phyloP scores from a whole-genome alignment of 2,113 vertebrate genomes.

The Marmota flaviventris region DNA sequence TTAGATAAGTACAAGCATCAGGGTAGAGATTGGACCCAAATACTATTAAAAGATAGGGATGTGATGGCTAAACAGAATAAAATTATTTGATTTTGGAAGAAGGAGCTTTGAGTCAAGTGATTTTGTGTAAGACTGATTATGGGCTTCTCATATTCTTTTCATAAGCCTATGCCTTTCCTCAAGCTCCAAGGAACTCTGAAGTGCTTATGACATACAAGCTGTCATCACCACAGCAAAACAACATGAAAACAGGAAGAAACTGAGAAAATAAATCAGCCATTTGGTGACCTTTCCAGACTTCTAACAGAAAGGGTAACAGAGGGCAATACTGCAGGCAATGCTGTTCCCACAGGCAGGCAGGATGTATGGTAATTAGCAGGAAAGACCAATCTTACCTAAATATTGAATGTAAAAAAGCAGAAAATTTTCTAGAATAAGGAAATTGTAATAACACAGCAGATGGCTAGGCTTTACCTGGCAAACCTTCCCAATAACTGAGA shows the following conservation, averaged over 20 bases:
- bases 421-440: not conserved
- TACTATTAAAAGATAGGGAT: not conserved
- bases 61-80: not conserved
- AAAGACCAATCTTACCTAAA: not conserved
- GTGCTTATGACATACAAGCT: not conserved
- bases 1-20: not conserved
- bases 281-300: not conserved
- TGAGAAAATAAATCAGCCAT: not conserved
- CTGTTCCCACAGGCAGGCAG: too few species aligned
- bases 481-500: not conserved
- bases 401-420: not conserved
- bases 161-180: not conserved
- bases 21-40: not conserved
- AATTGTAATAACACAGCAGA: not conserved
- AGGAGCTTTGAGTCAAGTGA: not conserved
- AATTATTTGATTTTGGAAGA: not conserved
- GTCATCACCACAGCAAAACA: not conserved
- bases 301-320: not conserved
- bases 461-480: not conserved
- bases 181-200: not conserved
- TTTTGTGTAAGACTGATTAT: not conserved
- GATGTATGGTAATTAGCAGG: not conserved
- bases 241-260: not conserved
- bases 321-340: not conserved
- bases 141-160: fast-evolving